phyloP scores from a whole-genome alignment of 2,888 invertebrate genomes.

The Trachelus tabidus region DNA sequence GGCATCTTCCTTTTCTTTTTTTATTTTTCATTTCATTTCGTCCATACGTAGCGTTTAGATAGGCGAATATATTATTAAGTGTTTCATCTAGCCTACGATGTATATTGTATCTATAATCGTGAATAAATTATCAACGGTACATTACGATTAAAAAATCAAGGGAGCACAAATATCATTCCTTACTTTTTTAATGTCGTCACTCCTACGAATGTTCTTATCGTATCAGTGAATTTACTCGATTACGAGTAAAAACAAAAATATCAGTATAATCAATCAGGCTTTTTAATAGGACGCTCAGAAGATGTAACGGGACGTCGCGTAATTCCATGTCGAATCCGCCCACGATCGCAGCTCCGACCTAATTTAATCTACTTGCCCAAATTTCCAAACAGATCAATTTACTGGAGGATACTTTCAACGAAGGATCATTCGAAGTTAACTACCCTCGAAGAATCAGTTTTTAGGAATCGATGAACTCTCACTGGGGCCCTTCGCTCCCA shows the following conservation, averaged over 20 bases:
- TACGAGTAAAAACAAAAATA: background rate
- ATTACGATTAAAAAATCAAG: background rate
- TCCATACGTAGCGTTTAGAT: slow-evolving; percentile 32
- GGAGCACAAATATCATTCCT: background rate
- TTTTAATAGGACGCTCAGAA: background rate
- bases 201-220: background rate
- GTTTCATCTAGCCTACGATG: slow-evolving; percentile 60
- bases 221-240: background rate
- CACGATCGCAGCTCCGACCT: background rate
- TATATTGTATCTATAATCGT: slow-evolving; percentile 60
- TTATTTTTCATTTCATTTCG: background rate
- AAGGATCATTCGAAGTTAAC: background rate
- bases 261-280: background rate
- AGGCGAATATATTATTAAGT: slow-evolving; percentile 58
- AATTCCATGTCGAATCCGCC: background rate
- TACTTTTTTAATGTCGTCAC: background rate
- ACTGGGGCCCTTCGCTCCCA: background rate
- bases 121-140: slow-evolving; percentile 50
- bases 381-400: background rate
- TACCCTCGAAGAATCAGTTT: background rate
- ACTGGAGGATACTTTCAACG: background rate
- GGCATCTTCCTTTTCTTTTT: background rate
- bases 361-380: background rate
- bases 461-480: background rate
- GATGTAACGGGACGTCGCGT: background rate